Evolutionary conservation across 2,113 vertebrate species (phyloP), one percentile per base, ranked within the genome.

Genomic region (Rhadina sibilatrix): DNA sequence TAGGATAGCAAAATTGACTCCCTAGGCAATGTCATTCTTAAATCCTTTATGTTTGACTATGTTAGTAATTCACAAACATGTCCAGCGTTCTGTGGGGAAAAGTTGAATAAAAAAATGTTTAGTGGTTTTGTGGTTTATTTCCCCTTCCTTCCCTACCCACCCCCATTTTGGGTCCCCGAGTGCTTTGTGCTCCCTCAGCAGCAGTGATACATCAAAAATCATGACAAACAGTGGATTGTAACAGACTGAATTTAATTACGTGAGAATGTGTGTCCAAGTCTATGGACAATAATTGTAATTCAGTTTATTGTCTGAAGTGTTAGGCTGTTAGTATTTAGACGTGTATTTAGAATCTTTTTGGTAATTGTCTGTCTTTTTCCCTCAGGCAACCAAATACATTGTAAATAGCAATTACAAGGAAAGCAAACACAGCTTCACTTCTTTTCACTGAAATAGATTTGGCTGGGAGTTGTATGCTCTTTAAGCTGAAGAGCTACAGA

Each of bases 371-470:
- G 42, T 53, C 40, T n/a, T 38, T 76, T 61, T 15, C 37, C 46
- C 20, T 71, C 7, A 37, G 56, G 56, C 78, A 78, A 31, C 22
- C 59, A 57, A 70, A 59, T 19, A 27, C 53, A 31, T 33, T 84
- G 56, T 89, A 87, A 91, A 35, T 49, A 64, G 44, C 57, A 79
- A 56, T 91, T 91, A 57, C 44, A 87, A 83, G 40, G 49, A 71
- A 96, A 94, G 78, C 69, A 87, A 78, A 78, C 76, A 79, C 6
- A 75, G 27, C 72, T 95, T 82, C 57, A 64, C 38, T 95, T 84
- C 72, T 89, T 94, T 82, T 82, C 74, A 25, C 31, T 84, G 65
- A 75, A 81, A 52, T 7, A 50, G 56, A 75, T 44, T 76, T 93
- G 84, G 33, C 82, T 40, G 49, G 17, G 37, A 71, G 22, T 49